Percentiles rank a stretch among this genome's conserved stretches.
Conservation (phyloP, 2,888 invertebrate genomes). For the Caenorhabditis japonica region DNA sequence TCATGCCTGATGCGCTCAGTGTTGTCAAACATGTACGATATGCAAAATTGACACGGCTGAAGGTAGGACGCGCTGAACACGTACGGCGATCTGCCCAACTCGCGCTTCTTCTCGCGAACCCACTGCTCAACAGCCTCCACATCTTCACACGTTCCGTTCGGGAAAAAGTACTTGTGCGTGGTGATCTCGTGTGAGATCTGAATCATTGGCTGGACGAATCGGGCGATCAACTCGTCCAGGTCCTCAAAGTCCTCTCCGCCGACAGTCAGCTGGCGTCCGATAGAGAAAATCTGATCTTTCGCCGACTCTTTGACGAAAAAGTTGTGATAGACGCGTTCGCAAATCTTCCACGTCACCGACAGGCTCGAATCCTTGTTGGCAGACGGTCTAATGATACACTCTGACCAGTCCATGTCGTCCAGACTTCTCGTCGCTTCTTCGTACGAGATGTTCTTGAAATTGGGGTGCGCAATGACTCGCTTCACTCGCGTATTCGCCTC, state of each 20-base stretch:
- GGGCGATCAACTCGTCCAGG: slow-evolving; percentile 97
- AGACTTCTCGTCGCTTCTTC: slow-evolving; percentile 92
- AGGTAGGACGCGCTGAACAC: slow-evolving; percentile 64
- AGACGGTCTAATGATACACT: slow-evolving; percentile 94
- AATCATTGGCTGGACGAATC: slow-evolving; percentile 96
- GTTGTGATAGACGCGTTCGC: slow-evolving; percentile 93
- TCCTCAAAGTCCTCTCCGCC: slow-evolving; percentile 88
- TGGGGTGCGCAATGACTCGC: slow-evolving; percentile 95
- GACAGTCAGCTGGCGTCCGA: slow-evolving; percentile 81
- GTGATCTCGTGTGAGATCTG: slow-evolving; percentile 90
- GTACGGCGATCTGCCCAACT: slow-evolving; percentile 78
- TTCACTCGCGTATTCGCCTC: slow-evolving; percentile 82
- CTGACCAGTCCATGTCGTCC: slow-evolving; percentile 93
- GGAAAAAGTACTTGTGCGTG: slow-evolving; percentile 88
- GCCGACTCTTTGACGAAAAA: slow-evolving; percentile 95
- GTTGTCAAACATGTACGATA: slow-evolving; percentile 90
- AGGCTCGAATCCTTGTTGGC: slow-evolving; percentile 95
- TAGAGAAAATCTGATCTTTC: slow-evolving; percentile 94
- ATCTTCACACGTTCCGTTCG: slow-evolving; percentile 76
- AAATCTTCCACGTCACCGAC: slow-evolving; percentile 96
- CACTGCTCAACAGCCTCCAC: slow-evolving; percentile 48
- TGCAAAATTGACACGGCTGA: slow-evolving; percentile 87
- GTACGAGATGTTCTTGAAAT: slow-evolving; percentile 95
- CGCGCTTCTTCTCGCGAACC: slow-evolving; percentile 87
- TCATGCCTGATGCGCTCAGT: slow-evolving; percentile 87